These are phyloP conservation scores for Orchesella cincta DNA, from an alignment of 1,140 invertebrate species.

Conservation along the genomic window DNA sequence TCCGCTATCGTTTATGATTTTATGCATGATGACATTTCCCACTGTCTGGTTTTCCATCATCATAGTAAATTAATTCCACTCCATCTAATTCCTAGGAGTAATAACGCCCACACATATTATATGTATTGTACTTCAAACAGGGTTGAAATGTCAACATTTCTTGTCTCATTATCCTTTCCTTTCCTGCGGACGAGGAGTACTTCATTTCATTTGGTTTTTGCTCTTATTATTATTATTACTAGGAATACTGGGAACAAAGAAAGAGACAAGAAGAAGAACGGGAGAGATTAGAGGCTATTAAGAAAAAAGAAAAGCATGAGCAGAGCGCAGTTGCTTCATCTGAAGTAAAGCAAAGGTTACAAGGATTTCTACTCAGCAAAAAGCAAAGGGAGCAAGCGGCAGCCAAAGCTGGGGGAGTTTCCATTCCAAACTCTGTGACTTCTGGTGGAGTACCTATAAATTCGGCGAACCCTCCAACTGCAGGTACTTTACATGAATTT, in stretches of 20 bases:
- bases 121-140: not conserved
- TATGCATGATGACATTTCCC: not conserved
- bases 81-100: not conserved
- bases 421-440: constrained; percentile 43
- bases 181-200: not conserved
- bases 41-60: not conserved
- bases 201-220: not conserved
- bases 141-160: not conserved
- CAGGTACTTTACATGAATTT: too few species aligned
- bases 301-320: constrained; percentile 90
- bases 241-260: constrained; percentile 81
- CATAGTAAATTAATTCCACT: not conserved
- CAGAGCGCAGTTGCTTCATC: constrained; percentile 92
- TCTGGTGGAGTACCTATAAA: not conserved
- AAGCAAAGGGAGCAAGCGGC: constrained; percentile 77
- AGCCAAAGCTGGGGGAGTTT: constrained; percentile 61
- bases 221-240: constrained; percentile 52
- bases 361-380: constrained; percentile 87
- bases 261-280: constrained; percentile 67
- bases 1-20: not conserved
- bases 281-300: constrained; percentile 76
- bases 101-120: not conserved
- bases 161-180: not conserved
- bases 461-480: constrained; percentile 13
- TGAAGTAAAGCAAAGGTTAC: constrained; percentile 91